Conservation (phyloP, 2,888 invertebrate genomes). For the Cordilura impudica region DNA sequence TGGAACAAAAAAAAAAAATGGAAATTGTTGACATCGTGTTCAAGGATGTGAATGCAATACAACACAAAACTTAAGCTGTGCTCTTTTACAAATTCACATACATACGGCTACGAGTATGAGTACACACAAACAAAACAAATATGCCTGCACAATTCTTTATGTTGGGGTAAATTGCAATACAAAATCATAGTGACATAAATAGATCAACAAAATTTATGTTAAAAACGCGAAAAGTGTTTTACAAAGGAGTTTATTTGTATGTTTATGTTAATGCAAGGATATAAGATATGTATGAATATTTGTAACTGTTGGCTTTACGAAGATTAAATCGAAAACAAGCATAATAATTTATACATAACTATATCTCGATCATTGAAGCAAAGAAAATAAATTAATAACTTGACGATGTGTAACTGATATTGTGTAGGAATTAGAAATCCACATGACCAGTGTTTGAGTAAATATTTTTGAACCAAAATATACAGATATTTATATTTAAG, state of each 20-base stretch:
- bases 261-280: not conserved
- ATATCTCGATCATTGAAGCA: too few species aligned
- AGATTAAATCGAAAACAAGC: too few species aligned
- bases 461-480: too few species aligned
- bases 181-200: conserved; percentile 58
- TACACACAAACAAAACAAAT: not conserved
- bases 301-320: too few species aligned
- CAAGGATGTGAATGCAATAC: conserved; percentile 33
- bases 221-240: conserved; percentile 50
- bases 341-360: too few species aligned
- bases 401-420: too few species aligned
- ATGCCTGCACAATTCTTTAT: not conserved
- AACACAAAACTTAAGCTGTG: not conserved
- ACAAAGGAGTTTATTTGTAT: conserved; percentile 46
- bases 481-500: too few species aligned
- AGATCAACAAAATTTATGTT: conserved; percentile 52
- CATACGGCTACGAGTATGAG: not conserved
- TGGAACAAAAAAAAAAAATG: not conserved
- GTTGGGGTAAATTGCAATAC: conserved; percentile 45
- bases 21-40: conserved; percentile 46
- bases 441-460: too few species aligned
- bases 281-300: not conserved
- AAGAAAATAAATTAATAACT: too few species aligned
- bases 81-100: not conserved
- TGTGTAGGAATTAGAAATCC: too few species aligned